Base-by-base conservation (phyloP, 2,113 vertebrate genomes). In the Clarias gariepinus region DNA sequence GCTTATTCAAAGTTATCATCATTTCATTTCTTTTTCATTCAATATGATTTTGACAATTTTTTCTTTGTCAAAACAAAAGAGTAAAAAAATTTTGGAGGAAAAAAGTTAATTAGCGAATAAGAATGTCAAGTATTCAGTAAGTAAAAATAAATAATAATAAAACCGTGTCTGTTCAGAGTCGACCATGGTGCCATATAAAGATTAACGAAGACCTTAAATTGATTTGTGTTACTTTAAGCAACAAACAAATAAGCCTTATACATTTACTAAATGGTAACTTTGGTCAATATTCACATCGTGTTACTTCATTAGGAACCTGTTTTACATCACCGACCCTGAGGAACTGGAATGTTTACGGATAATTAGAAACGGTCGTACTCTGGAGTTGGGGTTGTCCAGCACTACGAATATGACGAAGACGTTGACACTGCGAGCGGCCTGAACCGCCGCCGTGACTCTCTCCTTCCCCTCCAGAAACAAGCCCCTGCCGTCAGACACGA, bases 391-490 rank as follows among this genome's bases (percentile, higher is more conserved):
- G 91, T 97, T 98, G 94, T 99, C 98, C 87, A 99, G 89, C 73
- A 97, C 96, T 36, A 99, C 96, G 1, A 99, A 99, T 91, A 99
- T 99, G 91, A 98, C 92, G 77, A 99, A 99, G 88, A 99, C 95
- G 55, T 96, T 97, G n/a, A 96, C 94, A 15, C 93, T 95, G 85
- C 92, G 96, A 41, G 96, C 96, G 0, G 95, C 95, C 3, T 95
- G 96, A 82, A 98, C 96, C 0, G 97, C 96, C 0, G 96, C 94
- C 81, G 92, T 94, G 86, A 99, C 98, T 64, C 97, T 93, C 47
- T 99, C 98, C 92, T 99, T 99, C 82, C 98, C 98, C 87, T 99
- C 98, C 30, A 99, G 93, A 93, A 99, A 99, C 52, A 99, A 94
- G 13, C 98, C 98, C 47, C 98, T 93, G 79, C 98, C 98, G 33